Conservation (phyloP, 2,888 invertebrate genomes). For the Drosophila birchii region DNA sequence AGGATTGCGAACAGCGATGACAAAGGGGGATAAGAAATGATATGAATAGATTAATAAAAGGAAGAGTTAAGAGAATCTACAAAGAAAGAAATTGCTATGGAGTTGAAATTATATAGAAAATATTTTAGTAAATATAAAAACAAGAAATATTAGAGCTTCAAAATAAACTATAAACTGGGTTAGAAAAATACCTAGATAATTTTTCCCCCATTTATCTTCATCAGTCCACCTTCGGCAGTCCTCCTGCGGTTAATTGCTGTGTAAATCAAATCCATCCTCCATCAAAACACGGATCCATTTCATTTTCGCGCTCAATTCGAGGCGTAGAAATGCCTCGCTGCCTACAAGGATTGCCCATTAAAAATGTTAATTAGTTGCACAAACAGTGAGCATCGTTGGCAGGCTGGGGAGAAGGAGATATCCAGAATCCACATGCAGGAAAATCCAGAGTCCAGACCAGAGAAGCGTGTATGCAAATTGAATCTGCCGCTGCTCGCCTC, state of each 20-base stretch:
- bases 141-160: neutral
- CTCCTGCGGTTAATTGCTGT: slow-evolving; percentile 56
- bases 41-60: neutral
- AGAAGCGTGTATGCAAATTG: slow-evolving; percentile 74
- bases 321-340: slow-evolving; percentile 23
- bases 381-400: slow-evolving; percentile 71
- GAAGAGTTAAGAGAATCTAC: neutral
- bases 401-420: slow-evolving; percentile 20
- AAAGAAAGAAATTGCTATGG: neutral
- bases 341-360: slow-evolving; percentile 76
- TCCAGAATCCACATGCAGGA: slow-evolving; percentile 4
- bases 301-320: slow-evolving; percentile 28
- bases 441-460: neutral
- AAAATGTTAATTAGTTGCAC: slow-evolving; percentile 79
- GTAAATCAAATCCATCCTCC: slow-evolving; percentile 68
- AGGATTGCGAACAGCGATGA: slow-evolving; percentile 42
- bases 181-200: neutral
- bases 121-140: no score
- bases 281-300: slow-evolving; percentile 43
- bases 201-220: slow-evolving; percentile 13
- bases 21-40: slow-evolving; percentile 20
- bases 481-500: slow-evolving; percentile 54
- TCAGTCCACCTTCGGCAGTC: neutral
- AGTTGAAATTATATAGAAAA: neutral
- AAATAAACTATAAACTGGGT: neutral